Conservation (phyloP, 2,888 invertebrate genomes). For the Cistogaster globosa region DNA sequence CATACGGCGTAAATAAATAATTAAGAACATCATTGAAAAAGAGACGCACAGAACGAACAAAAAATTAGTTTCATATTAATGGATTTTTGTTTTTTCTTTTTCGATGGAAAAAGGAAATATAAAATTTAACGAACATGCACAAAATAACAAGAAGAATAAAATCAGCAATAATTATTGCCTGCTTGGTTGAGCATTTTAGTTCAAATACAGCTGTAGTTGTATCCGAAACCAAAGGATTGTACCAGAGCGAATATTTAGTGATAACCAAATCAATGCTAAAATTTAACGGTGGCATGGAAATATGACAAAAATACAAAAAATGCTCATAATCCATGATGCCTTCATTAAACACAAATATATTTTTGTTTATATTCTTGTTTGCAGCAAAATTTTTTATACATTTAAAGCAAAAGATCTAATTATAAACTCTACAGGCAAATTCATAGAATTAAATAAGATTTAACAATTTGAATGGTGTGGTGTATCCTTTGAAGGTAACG, state of each 20-base stretch:
- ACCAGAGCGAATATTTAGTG: constrained; percentile 37
- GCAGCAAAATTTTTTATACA: constrained; percentile 11
- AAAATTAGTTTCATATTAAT: constrained; percentile 45
- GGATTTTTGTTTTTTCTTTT: constrained; percentile 35
- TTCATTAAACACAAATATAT: neutral
- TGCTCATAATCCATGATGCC: constrained; percentile 9
- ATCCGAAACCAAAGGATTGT: constrained; percentile 23
- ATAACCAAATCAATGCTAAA: constrained; percentile 7
- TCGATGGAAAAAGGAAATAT: constrained; percentile 48
- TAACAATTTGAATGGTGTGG: neutral
- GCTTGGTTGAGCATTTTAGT: neutral
- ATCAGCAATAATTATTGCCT: constrained; percentile 21
- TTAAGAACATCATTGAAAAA: constrained; percentile 9
- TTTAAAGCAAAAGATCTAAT: constrained; percentile 10
- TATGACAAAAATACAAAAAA: neutral
- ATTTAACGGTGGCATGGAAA: neutral
- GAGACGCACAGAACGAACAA: neutral
- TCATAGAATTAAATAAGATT: neutral
- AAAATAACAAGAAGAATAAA: constrained; percentile 38
- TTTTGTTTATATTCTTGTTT: neutral
- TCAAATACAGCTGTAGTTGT: neutral
- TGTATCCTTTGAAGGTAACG: too few relatives aligned
- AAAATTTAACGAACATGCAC: constrained; percentile 58
- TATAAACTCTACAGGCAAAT: neutral
- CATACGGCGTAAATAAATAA: constrained; percentile 12